Conservation (phyloP, 1,140 invertebrate genomes). For the Pogonomyrmex barbatus region DNA sequence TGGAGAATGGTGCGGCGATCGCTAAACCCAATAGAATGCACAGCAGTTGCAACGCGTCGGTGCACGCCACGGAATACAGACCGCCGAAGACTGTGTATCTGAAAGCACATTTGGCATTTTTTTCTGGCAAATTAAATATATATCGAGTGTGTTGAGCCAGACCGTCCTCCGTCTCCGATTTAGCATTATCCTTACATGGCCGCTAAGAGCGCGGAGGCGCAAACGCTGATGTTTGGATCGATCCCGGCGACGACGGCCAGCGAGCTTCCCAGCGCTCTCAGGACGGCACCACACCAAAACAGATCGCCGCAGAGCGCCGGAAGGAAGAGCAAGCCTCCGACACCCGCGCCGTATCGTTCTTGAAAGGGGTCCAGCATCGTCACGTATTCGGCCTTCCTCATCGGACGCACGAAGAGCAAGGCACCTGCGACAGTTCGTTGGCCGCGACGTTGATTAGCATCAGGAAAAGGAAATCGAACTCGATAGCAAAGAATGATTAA, state of each 20-base stretch:
- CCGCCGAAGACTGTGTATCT: constrained; percentile 93
- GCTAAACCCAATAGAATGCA: constrained; percentile 92
- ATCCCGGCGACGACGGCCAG: constrained; percentile 82
- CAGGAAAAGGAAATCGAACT: background rate
- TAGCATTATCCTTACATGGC: constrained; percentile 77
- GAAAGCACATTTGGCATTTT: constrained; percentile 22
- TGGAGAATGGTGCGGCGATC: constrained; percentile 87
- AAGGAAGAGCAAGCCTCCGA: constrained; percentile 92
- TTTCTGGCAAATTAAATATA: background rate
- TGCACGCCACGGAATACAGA: constrained; percentile 93
- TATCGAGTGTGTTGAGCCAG: background rate
- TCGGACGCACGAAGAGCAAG: constrained; percentile 92
- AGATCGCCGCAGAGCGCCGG: constrained; percentile 93
- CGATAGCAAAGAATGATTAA: background rate
- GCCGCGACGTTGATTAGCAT: background rate
- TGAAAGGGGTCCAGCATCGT: constrained; percentile 95
- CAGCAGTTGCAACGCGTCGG: constrained; percentile 93
- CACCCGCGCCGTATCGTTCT: constrained; percentile 91
- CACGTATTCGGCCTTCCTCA: constrained; percentile 93
- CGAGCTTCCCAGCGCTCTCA: constrained; percentile 90
- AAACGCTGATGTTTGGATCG: constrained; percentile 81
- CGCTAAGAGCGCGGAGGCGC: constrained; percentile 80
- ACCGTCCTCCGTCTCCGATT: background rate
- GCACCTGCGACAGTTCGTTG: constrained; percentile 87
- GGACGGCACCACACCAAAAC: constrained; percentile 92